Base-by-base conservation (phyloP, 2,888 invertebrate species). In the Omphaloscelis lunosa region DNA sequence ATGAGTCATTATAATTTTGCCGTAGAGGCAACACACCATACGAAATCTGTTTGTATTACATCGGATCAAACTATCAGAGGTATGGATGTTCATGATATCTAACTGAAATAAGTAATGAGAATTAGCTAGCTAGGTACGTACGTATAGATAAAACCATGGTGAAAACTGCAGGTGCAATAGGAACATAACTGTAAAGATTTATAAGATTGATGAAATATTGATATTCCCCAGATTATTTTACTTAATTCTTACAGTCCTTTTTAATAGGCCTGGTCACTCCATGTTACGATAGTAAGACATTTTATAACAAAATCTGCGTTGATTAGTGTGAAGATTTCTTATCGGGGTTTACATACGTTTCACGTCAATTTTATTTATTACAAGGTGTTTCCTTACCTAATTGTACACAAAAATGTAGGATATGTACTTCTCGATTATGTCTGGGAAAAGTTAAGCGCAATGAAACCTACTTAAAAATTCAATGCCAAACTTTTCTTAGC, bases 21-120 rank as follows among this genome's bases (percentile, higher is more conserved):
- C 23, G 34, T 34, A 39, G 34, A 9, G 11, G 8, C 23, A 51
- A 2, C 34, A 61, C 17, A 27, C 7, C 0, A 1, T 9, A 72
- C 45, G 27, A 59, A 12, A 29, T 34, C 56, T 17, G 3, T 71
- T 51, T 82, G 82, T 45, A 4, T 82, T 9, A 0, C 51, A 27
- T 12, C 1, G 8, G 75, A 82, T 71, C 11, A 67, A 0, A 63
- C 75, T 29, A 8, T 85, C 6, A 70, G 67, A 85, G 82, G 82
- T 82, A 82, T 45, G 61, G 15, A 27, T 65, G 29, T 29, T 34
- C 15, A 45, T 56, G 17, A 71, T 39, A 56, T 20, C 12, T 75
- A 39, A 39, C 12, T 29, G 17, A 48, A 34, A 48, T 48, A 45
- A 15, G 15, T 45, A 11, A 53, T 34, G 7, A 56, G 15, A 29